Evolutionary conservation across 2,797 vertebrate species (phyloP).

Genomic region (Eulemur coronatus): DNA sequence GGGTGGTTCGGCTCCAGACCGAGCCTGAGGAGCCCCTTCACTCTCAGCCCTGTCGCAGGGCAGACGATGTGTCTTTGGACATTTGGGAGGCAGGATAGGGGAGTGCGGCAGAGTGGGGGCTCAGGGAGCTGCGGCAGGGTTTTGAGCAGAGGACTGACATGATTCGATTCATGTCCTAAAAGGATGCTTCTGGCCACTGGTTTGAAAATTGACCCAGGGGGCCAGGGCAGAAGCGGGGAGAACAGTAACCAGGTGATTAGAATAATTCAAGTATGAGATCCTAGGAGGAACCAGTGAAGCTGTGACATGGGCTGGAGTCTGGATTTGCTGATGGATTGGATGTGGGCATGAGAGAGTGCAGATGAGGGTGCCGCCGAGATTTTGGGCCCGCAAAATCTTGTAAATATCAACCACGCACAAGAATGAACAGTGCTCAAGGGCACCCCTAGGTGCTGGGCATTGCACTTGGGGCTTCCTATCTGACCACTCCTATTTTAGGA

Average conservation of each 20-base stretch:
- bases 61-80: background rate
- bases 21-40: background rate
- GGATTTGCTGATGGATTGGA: background rate
- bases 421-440: background rate
- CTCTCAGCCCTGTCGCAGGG: background rate
- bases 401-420: fast-evolving
- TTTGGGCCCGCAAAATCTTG: background rate
- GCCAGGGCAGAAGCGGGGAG: background rate
- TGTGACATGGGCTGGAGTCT: background rate
- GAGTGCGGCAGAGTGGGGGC: background rate
- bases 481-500: background rate
- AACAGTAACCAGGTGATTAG: background rate
- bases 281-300: background rate
- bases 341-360: background rate
- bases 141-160: background rate
- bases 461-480: background rate
- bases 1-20: background rate
- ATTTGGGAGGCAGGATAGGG: background rate
- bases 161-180: background rate
- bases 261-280: background rate
- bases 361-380: background rate
- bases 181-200: background rate
- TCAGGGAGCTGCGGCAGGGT: fast-evolving
- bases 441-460: fast-evolving
- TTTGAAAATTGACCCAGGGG: too few relatives aligned